Evolutionary conservation across 2,888 invertebrate genomes (phyloP).

Genomic region (Scaptomyza flava): DNA sequence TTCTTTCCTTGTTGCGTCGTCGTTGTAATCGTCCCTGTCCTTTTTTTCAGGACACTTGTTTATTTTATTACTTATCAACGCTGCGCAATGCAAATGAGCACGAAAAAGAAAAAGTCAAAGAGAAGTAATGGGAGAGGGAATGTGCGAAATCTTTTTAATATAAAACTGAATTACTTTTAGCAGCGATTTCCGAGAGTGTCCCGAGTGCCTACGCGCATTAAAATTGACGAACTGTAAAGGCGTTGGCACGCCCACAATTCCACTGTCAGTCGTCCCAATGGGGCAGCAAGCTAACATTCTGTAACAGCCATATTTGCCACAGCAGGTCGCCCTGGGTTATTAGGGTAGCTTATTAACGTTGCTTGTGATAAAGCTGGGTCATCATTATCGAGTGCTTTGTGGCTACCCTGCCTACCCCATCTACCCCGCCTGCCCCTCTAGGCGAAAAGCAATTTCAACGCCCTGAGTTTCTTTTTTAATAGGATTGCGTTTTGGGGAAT

Average conservation of each 20-base stretch:
- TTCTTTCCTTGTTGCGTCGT: constrained; percentile 23
- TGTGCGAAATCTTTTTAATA: constrained; percentile 72
- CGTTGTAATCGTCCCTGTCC: constrained; percentile 23
- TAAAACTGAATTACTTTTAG: constrained; percentile 79
- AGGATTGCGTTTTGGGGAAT: constrained; percentile 77
- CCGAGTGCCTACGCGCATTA: constrained; percentile 58
- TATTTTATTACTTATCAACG: constrained; percentile 74
- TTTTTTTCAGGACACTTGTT: constrained; percentile 72
- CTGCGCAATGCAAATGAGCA: constrained; percentile 69
- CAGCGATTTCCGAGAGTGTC: constrained; percentile 75
- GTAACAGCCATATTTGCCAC: constrained; percentile 46
- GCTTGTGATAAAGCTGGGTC: constrained; percentile 41
- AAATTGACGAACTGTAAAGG: constrained; percentile 82
- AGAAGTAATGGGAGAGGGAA: not conserved
- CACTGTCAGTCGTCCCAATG: constrained; percentile 15
- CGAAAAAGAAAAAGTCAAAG: not conserved
- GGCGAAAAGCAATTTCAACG: constrained; percentile 68
- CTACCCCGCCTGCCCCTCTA: constrained; percentile 16
- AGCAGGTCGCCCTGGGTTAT: constrained; percentile 73
- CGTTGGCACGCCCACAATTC: constrained; percentile 27
- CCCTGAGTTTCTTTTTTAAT: constrained; percentile 67
- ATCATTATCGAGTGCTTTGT: constrained; percentile 79
- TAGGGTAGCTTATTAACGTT: constrained; percentile 77
- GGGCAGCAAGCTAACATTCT: not conserved
- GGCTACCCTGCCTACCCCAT: constrained; percentile 25